A percentile compares a stretch with the other conserved stretches of the same genome.
These are phyloP conservation scores for Phycodurus eques DNA, from an alignment of 2,113 vertebrate species.

Conservation along the genomic window DNA sequence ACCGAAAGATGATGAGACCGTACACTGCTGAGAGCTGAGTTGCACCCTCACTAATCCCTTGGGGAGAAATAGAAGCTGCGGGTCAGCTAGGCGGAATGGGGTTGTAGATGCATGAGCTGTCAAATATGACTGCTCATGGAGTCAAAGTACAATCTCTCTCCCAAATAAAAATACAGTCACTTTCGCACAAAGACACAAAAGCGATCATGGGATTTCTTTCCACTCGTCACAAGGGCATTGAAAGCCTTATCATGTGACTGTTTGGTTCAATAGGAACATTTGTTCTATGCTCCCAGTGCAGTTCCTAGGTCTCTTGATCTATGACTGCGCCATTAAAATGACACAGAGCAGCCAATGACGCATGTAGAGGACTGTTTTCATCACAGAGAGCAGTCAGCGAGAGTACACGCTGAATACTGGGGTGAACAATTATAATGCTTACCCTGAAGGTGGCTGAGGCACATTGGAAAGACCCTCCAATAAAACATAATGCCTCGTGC, in stretches of 20 bases:
- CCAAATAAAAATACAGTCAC: conserved; percentile 24
- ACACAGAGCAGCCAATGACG: conserved; percentile 14
- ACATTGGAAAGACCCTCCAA: conserved; percentile 20
- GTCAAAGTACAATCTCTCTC: conserved; percentile 12
- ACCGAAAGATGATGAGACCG: conserved; percentile 29
- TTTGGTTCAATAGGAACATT: conserved; percentile 52
- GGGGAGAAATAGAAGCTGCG: neutral
- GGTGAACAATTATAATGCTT: neutral
- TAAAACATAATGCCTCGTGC: neutral
- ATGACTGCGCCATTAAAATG: conserved; percentile 35
- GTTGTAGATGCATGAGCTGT: conserved; percentile 40
- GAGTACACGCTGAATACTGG: neutral
- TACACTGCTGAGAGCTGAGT: conserved; percentile 25
- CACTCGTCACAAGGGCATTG: conserved; percentile 40
- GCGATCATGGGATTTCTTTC: conserved; percentile 63
- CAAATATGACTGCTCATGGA: conserved; percentile 42
- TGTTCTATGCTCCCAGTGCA: conserved; percentile 34
- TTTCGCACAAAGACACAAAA: conserved; percentile 36
- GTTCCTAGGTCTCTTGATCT: conserved; percentile 30
- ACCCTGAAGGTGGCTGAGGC: conserved; percentile 7
- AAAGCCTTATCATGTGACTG: conserved; percentile 53
- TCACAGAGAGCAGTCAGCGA: conserved; percentile 1
- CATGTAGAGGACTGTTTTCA: conserved; percentile 10
- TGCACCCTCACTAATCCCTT: conserved; percentile 12
- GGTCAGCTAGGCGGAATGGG: conserved; percentile 14